Evolutionary conservation across 2,888 invertebrate genomes (phyloP), one percentile per base, ranked within the genome.

Genomic region (Noctua comes): DNA sequence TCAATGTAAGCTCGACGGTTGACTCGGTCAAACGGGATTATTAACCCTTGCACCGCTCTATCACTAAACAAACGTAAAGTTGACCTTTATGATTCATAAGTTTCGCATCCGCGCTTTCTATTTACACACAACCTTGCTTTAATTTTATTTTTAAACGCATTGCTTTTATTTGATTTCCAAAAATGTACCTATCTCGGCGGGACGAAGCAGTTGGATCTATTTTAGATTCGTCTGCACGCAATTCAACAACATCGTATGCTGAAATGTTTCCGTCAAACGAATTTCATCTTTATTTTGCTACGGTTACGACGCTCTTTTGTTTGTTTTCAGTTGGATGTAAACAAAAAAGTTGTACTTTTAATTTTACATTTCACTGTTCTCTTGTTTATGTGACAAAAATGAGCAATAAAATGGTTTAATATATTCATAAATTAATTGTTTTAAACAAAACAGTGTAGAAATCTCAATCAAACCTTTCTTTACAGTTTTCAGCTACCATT

Each of bases 91-190:
- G 89, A 89, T 84, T 91, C 90, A 92, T 83, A 87, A 86, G 84
- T 82, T 85, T 86, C 80, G 85, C 81, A 89, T 89, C 90, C 87
- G 88, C 88, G 88, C 89, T 92, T 91, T 92, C 92, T 93, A 93
- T 94, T 94, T 93, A 92, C 91, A 92, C 87, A 85, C 91, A 95
- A 94, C 94, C 94, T 95, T 95, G 94, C 92, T 92, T 90, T 88
- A 87, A 88, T 88, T 88, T 90, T 96, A 96, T 96, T 94, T 94
- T 93, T 95, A 94, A 91, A 93, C 90, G 87, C 91, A 90, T 88
- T 90, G 93, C 91, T 94, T 96, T 95, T 94, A 96, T 95, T 96
- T 95, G 95, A 95, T 95, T 95, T 96, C 96, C 96, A 95, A 96
- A 96, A 96, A 96, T 96, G 96, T 96, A 96, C 94, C 91, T 95